A percentile compares a stretch with the other conserved stretches of the same genome.
phyloP scores from a whole-genome alignment of 2,797 vertebrate genomes.

The Rhinella marina region DNA sequence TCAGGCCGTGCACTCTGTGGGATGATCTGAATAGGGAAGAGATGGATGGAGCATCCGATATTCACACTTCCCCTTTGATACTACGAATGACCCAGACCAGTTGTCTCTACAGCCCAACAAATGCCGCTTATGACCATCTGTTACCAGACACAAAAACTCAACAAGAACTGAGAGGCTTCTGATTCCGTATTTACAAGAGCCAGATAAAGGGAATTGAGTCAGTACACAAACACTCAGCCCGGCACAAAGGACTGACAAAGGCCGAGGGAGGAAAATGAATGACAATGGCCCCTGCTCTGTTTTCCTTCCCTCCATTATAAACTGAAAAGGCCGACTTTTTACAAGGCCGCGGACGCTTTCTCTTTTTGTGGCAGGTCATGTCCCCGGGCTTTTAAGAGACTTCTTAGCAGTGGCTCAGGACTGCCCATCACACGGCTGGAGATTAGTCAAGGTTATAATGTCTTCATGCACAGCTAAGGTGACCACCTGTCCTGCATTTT shows the following conservation, averaged over 20 bases:
- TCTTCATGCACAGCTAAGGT: conserved; percentile 64
- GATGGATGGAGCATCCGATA: not conserved
- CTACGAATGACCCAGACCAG: not conserved
- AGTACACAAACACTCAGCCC: conserved; percentile 68
- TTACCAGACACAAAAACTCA: conserved; percentile 45
- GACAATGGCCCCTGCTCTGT: conserved; percentile 47
- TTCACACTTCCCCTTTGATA: conserved; percentile 6
- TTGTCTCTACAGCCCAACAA: conserved; percentile 4
- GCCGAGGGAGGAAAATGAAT: conserved; percentile 55
- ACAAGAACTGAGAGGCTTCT: conserved; percentile 62
- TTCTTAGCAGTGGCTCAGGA: conserved; percentile 59
- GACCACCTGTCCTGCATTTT: too few species aligned
- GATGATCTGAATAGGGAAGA: not conserved
- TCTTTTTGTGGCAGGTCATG: conserved; percentile 69
- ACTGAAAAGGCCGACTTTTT: conserved; percentile 67
- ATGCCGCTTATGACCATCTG: not conserved
- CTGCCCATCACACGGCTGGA: conserved; percentile 67
- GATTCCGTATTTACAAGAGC: conserved; percentile 67
- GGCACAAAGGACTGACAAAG: conserved; percentile 66
- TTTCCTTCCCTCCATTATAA: conserved; percentile 65
- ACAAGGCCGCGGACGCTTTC: conserved; percentile 62
- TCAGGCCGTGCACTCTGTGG: not conserved
- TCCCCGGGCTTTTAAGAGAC: conserved; percentile 67
- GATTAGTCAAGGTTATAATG: conserved; percentile 69
- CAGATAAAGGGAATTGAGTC: conserved; percentile 55